phyloP scores from a whole-genome alignment of 2,888 invertebrate genomes.

The Amaurobius ferox region DNA sequence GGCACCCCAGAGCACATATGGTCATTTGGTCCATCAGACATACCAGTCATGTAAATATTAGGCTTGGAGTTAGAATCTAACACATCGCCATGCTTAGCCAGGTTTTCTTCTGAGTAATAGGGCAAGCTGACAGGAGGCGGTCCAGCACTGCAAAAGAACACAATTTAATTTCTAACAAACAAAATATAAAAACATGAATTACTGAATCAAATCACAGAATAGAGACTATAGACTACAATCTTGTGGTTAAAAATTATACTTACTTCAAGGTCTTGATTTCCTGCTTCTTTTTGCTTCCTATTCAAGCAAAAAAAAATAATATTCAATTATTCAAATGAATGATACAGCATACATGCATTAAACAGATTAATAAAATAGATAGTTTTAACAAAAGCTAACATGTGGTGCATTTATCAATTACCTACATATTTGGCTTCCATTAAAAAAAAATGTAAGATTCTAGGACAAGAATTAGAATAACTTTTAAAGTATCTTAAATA shows the following conservation, averaged over 20 bases:
- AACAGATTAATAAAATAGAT: too few species aligned
- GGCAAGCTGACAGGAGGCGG: conserved; percentile 59
- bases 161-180: background rate
- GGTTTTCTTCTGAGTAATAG: conserved; percentile 66
- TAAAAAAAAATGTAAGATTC: too few species aligned
- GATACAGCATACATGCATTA: too few species aligned
- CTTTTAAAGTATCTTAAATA: too few species aligned
- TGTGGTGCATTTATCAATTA: too few species aligned
- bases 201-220: too few species aligned
- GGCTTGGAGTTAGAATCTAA: conserved; percentile 53
- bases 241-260: conserved; percentile 21
- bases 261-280: conserved; percentile 67
- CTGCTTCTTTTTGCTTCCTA: conserved; percentile 64
- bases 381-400: too few species aligned
- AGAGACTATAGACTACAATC: too few species aligned
- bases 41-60: conserved; percentile 65
- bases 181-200: background rate
- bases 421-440: too few species aligned
- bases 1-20: conserved; percentile 50
- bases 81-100: conserved; percentile 55
- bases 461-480: too few species aligned
- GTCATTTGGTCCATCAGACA: conserved; percentile 60
- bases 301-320: conserved; percentile 1
- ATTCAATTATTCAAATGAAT: background rate
- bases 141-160: conserved; percentile 41